Percentiles rank a stretch among this genome's conserved stretches.
Evolutionary conservation across 2,113 vertebrate genomes (phyloP).

Genomic region (Galemys pyrenaicus): DNA sequence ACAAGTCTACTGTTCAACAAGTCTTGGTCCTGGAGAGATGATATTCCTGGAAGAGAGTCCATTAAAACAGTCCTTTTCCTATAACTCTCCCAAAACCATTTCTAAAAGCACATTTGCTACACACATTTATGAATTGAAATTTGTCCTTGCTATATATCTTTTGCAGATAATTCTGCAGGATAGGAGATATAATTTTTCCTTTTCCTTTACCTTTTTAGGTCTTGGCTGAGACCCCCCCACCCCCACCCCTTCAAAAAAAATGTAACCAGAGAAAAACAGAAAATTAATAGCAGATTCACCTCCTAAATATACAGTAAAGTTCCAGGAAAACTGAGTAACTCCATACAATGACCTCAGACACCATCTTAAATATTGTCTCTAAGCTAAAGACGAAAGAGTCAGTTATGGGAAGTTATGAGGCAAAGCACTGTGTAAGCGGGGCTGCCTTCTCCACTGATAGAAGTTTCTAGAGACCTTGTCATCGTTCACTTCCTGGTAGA

Average conservation of each 20-base stretch:
- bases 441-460: not conserved
- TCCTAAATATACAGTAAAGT: not conserved
- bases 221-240: not conserved
- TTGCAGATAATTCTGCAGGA: not conserved
- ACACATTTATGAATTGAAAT: not conserved
- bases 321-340: not conserved
- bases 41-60: not conserved
- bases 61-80: conserved; percentile 45
- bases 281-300: not conserved
- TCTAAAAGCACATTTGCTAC: not conserved
- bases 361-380: not conserved
- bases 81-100: not conserved
- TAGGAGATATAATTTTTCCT: not conserved
- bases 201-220: not conserved
- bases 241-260: not conserved
- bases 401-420: not conserved
- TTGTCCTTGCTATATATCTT: not conserved
- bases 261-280: not conserved
- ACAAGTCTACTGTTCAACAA: not conserved
- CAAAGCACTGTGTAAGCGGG: not conserved
- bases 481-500: not conserved
- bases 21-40: not conserved
- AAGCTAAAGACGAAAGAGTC: not conserved
- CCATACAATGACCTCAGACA: not conserved
- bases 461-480: not conserved